Evolutionary conservation across 2,888 invertebrate genomes (phyloP), one percentile per base, ranked within the genome.

Genomic region (Acronicta leporina): DNA sequence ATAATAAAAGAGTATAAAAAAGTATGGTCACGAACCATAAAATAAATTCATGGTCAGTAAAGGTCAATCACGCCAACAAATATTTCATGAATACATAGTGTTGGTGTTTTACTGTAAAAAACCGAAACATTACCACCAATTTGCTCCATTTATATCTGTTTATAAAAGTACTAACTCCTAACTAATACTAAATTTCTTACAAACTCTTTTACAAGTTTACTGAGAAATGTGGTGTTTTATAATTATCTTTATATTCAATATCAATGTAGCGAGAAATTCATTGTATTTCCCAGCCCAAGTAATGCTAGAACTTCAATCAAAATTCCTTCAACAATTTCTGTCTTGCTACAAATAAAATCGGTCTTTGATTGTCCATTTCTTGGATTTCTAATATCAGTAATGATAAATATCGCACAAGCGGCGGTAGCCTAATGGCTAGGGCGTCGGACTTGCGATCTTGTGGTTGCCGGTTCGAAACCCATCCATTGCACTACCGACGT

Each of bases 1-100:
- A n/a, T 13, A 35, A 5, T 13, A 13, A 35, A 35, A 3, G 4
- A 20, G 1, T 35, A 35, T 15, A 38, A 9, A 50, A 56, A 45
- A 38, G 27, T 49, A 11, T 38, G 43, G 16, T 55, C 48, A 64
- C 56, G 27, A 50, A 65, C 20, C 10, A 33, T 53, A 15, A 15
- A 46, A 33, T 46, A 49, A 52, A 57, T 64, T 68, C 71, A 66
- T 69, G 60, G 52, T 71, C 66, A 60, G 14, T n/a, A 42, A 55
- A 62, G 67, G 68, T 70, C 64, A 69, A 54, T 55, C 51, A 52
- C 51, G 70, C 15, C 25, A 56, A 35, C 11, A 5, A 40, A 16
- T 35, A 53, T 49, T 61, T 50, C 38, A 68, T 38, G 38, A 38
- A 43, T 38, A 54, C 20, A 14, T 41, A 41, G 14, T 48, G 35